phyloP scores from a whole-genome alignment of 2,113 vertebrate species.

The Microcebus ravelobensis region DNA sequence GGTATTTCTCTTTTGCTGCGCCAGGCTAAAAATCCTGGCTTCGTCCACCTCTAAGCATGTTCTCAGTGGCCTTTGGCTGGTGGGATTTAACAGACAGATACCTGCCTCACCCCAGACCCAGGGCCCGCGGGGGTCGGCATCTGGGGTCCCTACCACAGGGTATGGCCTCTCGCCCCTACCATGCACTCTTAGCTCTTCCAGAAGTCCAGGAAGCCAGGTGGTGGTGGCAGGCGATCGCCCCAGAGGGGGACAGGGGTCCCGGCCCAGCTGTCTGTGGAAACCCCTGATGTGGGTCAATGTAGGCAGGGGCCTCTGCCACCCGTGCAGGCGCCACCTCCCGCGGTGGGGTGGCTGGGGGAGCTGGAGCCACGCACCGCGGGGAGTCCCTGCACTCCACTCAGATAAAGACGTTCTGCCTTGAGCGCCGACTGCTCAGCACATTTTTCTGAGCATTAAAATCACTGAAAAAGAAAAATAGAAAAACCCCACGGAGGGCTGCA shows the following conservation, averaged over 20 bases:
- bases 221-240: neutral
- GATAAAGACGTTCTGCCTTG: neutral
- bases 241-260: too few relatives aligned
- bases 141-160: too few relatives aligned
- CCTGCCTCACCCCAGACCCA: neutral
- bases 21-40: neutral
- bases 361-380: accelerated
- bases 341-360: accelerated
- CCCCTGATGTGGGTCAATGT: too few relatives aligned
- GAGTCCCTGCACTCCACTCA: neutral
- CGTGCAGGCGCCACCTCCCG: neutral
- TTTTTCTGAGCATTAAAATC: constrained; percentile 46
- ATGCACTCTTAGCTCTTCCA: neutral
- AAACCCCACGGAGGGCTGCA: neutral
- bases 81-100: neutral
- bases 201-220: accelerated
- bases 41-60: accelerated
- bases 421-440: neutral
- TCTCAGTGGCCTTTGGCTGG: neutral
- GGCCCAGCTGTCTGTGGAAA: neutral
- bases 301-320: neutral
- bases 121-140: accelerated
- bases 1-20: neutral
- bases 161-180: neutral
- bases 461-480: constrained; percentile 29